Conservation (phyloP, 2,113 vertebrate species). For the Siphamia tubifer region DNA sequence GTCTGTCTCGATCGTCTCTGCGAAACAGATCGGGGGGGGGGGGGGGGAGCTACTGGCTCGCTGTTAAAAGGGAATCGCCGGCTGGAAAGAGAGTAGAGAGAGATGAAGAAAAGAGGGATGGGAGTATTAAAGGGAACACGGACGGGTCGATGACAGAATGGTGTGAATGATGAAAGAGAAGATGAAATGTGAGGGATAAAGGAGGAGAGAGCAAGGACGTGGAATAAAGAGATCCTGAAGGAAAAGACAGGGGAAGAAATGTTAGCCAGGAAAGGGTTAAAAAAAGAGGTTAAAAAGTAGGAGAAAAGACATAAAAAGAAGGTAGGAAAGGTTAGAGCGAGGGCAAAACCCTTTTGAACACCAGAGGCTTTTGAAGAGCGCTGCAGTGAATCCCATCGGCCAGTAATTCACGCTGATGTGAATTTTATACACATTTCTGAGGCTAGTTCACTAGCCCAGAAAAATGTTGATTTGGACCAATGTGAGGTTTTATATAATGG, state of each 20-base stretch:
- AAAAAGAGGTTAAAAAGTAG: not conserved
- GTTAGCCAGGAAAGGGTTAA: not conserved
- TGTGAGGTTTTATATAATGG: constrained; percentile 31
- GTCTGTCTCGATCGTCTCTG: constrained; percentile 45
- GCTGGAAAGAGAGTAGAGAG: constrained; percentile 34
- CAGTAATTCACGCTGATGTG: constrained; percentile 36
- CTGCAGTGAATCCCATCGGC: constrained; percentile 25
- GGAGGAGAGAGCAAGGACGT: not conserved
- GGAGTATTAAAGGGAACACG: constrained; percentile 15
- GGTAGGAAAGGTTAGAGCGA: constrained; percentile 15
- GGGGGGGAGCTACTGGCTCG: constrained; percentile 57
- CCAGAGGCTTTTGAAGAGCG: not conserved
- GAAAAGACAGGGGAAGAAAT: not conserved
- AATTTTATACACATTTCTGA: constrained; percentile 54
- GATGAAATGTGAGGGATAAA: constrained; percentile 26
- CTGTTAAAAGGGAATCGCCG: constrained; percentile 32
- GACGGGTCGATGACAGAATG: constrained; percentile 46
- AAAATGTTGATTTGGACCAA: constrained; percentile 23
- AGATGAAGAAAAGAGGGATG: constrained; percentile 31
- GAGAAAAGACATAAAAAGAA: not conserved
- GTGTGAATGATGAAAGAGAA: constrained; percentile 50
- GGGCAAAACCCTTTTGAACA: constrained; percentile 22
- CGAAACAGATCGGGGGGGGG: constrained; percentile 57
- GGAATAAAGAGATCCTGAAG: not conserved
- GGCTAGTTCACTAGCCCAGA: constrained; percentile 42